These are phyloP conservation scores for Hetaerina titia DNA, from an alignment of 2,888 invertebrate species.

Conservation along the genomic window DNA sequence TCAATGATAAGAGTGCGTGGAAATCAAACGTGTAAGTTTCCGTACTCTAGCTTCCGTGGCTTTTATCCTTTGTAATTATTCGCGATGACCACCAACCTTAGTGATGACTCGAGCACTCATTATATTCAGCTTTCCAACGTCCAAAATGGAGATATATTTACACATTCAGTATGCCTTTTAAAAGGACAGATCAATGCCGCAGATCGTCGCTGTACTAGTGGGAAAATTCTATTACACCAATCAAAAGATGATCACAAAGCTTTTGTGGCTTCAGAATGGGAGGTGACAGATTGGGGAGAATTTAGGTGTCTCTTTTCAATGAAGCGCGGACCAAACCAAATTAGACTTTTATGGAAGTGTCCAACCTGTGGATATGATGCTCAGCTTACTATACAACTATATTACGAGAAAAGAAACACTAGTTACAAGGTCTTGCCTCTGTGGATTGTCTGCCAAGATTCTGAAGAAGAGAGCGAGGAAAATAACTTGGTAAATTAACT, in stretches of 20 bases:
- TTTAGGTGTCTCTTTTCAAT: slow-evolving; percentile 44
- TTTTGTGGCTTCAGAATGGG: slow-evolving; percentile 25
- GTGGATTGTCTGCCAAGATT: slow-evolving; percentile 54
- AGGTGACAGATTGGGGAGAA: slow-evolving; percentile 48
- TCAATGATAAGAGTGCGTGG: neutral
- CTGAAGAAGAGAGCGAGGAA: slow-evolving; percentile 6
- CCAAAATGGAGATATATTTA: slow-evolving; percentile 33
- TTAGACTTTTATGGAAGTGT: slow-evolving; percentile 48
- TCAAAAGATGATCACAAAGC: neutral
- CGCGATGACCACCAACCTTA: neutral
- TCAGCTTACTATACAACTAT: slow-evolving; percentile 25
- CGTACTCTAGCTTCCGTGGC: neutral
- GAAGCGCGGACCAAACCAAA: slow-evolving; percentile 53
- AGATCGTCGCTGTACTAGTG: neutral
- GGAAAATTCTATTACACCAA: neutral
- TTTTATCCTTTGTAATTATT: neutral
- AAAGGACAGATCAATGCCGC: slow-evolving; percentile 44
- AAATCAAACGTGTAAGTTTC: neutral
- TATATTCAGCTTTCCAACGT: slow-evolving; percentile 55
- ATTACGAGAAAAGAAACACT: slow-evolving; percentile 31
- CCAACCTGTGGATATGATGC: slow-evolving; percentile 34
- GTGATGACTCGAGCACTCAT: neutral
- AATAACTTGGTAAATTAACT: slow-evolving; percentile 46
- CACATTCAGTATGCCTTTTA: slow-evolving; percentile 39
- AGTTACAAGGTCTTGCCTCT: slow-evolving; percentile 48